phyloP scores from a whole-genome alignment of 2,888 invertebrate species.

The Hydrotaea cyrtoneurina region DNA sequence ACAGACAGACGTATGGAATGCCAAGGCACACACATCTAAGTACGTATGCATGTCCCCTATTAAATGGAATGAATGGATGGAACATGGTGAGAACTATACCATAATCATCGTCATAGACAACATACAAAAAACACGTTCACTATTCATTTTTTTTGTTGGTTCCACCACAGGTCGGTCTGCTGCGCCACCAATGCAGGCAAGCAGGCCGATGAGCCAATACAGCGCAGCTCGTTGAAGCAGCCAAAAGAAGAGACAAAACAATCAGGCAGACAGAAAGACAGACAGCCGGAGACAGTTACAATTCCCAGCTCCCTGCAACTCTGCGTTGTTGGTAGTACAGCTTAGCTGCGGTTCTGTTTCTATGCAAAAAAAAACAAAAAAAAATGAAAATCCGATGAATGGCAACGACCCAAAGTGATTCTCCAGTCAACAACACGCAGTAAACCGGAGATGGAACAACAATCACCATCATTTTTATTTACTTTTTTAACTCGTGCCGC shows the following conservation, averaged over 20 bases:
- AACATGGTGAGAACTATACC: conserved; percentile 43
- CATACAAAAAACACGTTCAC: conserved; percentile 30
- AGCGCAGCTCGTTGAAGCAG: neutral
- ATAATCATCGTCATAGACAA: conserved; percentile 27
- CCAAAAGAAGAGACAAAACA: conserved; percentile 13
- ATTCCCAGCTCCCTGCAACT: neutral
- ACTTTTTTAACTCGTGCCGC: neutral
- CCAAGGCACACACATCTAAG: no score
- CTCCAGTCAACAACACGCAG: neutral
- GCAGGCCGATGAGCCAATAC: neutral
- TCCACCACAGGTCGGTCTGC: conserved; percentile 26
- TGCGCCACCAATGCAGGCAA: neutral
- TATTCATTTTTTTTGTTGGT: neutral
- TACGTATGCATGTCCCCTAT: neutral
- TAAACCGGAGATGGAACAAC: neutral
- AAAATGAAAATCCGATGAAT: conserved; percentile 5
- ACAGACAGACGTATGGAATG: neutral
- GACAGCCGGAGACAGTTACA: conserved; percentile 12
- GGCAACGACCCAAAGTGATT: neutral
- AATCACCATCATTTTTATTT: neutral
- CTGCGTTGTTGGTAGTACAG: neutral
- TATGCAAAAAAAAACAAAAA: neutral
- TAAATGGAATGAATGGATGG: neutral
- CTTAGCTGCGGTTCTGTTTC: neutral
- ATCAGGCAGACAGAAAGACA: neutral